Conservation (phyloP, 2,797 vertebrate genomes). For the Hozukius guyotensis region DNA sequence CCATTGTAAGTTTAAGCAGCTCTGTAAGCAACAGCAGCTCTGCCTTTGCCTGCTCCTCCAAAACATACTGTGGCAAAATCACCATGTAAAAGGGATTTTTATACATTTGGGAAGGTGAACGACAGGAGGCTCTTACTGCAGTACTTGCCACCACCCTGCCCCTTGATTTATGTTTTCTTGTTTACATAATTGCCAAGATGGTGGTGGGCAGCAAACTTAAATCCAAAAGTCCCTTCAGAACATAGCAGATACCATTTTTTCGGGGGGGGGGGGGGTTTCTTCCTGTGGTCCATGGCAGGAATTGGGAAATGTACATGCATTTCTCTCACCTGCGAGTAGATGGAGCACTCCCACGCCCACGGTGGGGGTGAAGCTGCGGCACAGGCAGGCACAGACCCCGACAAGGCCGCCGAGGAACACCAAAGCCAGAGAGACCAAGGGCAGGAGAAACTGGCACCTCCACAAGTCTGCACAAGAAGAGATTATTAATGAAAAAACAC, state of each 20-base stretch:
- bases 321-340: slow-evolving; percentile 89
- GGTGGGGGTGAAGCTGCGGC: slow-evolving; percentile 92
- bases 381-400: slow-evolving; percentile 93
- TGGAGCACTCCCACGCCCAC: slow-evolving; percentile 91
- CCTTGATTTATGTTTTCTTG: not conserved
- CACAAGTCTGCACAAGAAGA: slow-evolving; percentile 86
- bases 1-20: not conserved
- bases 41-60: not conserved
- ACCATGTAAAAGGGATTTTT: not conserved
- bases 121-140: not conserved
- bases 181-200: not conserved
- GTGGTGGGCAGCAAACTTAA: too few relatives aligned
- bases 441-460: slow-evolving; percentile 93
- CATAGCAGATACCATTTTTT: not conserved
- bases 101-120: not conserved
- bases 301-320: not conserved
- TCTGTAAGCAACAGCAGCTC: not conserved
- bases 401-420: slow-evolving; percentile 93
- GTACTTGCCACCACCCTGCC: not conserved
- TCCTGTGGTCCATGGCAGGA: not conserved
- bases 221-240: not conserved
- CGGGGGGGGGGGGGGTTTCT: too few relatives aligned
- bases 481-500: not conserved
- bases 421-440: slow-evolving; percentile 91
- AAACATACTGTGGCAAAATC: not conserved